Base-by-base conservation (phyloP, 2,797 vertebrate genomes). In the Neoniphon sammara region DNA sequence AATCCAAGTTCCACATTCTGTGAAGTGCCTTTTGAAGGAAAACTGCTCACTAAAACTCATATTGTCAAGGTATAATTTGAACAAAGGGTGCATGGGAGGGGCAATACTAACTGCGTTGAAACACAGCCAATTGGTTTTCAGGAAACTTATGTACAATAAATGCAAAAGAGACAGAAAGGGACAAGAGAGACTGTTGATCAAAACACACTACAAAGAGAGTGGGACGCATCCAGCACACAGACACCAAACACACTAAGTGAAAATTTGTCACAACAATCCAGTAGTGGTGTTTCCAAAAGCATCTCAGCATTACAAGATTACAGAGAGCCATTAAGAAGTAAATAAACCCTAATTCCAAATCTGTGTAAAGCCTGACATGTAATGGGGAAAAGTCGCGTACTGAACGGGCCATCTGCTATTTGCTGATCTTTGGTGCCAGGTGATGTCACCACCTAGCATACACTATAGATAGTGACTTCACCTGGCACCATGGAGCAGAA, bases 151-250 rank as follows among this genome's bases (percentile, higher is more conserved):
- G 30, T 4, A 66, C 72, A 31, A 73, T 31, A 67, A 25, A 52
- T 42, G 39, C 23, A 57, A 67, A 20, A 44, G 7, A 63, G 25
- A 80, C 23, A 81, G 25, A 44, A 34, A 73, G 68, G 20, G 67
- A 84, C 69, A 77, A 66, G 18, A 65, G 52, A 55, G 42, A 79
- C 27, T 10, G 52, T 27, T 61, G 9, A 73, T 64, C 18, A 55
- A 70, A 78, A 87, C 50, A 84, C 58, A 75, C 46, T 64, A 64
- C 42, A 46, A 70, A 55, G 17, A 70, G 47, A 56, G 75, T 72
- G 39, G 61, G 15, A 81, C 2, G 27, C 42, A 72, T 53, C 44
- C 10, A 39, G 49, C 31, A 66, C 18, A 65, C 11, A 39, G 31
- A 58, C 55, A 34, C 55, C 21, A 50, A 25, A 78, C 27, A 73